These are phyloP conservation scores for Poecilia picta DNA, from an alignment of 2,797 vertebrate genomes.

Conservation along the genomic window DNA sequence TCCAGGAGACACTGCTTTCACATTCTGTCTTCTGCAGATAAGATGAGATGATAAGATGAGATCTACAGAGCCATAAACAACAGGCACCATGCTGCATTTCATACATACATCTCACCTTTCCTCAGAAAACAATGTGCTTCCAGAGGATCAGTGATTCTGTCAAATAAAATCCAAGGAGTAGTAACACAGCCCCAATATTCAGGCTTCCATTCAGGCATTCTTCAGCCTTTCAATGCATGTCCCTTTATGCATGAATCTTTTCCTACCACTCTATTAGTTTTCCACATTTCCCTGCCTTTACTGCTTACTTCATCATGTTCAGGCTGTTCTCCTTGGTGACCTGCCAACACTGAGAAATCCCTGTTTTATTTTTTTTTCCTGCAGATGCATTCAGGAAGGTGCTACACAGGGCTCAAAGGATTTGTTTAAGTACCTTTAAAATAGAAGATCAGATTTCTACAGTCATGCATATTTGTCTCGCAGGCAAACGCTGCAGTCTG, in stretches of 20 bases:
- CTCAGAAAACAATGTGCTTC: conserved; percentile 27
- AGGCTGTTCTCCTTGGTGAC: conserved; percentile 20
- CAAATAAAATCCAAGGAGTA: conserved; percentile 11
- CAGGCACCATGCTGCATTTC: conserved; percentile 17
- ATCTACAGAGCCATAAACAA: conserved; percentile 37
- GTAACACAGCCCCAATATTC: conserved; percentile 15
- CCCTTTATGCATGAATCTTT: conserved; percentile 41
- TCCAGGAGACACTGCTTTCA: conserved; percentile 36
- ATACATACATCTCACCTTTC: conserved; percentile 40
- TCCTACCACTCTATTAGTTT: conserved; percentile 21
- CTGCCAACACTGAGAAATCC: conserved; percentile 6
- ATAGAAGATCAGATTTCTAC: conserved; percentile 24
- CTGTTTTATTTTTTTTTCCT: conserved; percentile 13
- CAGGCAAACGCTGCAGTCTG: conserved; percentile 39
- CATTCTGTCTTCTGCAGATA: conserved; percentile 29
- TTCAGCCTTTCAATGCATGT: conserved; percentile 70
- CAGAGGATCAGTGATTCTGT: conserved; percentile 25
- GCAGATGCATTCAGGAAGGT: conserved; percentile 14
- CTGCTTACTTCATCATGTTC: conserved; percentile 29
- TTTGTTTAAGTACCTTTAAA: conserved; percentile 20
- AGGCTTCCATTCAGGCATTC: conserved; percentile 58
- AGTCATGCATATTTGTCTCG: conserved; percentile 16
- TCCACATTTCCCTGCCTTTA: conserved; percentile 16
- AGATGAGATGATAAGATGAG: conserved; percentile 22
- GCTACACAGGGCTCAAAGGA: conserved; percentile 2